Percentiles rank a stretch among this genome's conserved stretches.
These are phyloP conservation scores for Calephelis virginiensis DNA, from an alignment of 1,140 invertebrate species.

Conservation along the genomic window DNA sequence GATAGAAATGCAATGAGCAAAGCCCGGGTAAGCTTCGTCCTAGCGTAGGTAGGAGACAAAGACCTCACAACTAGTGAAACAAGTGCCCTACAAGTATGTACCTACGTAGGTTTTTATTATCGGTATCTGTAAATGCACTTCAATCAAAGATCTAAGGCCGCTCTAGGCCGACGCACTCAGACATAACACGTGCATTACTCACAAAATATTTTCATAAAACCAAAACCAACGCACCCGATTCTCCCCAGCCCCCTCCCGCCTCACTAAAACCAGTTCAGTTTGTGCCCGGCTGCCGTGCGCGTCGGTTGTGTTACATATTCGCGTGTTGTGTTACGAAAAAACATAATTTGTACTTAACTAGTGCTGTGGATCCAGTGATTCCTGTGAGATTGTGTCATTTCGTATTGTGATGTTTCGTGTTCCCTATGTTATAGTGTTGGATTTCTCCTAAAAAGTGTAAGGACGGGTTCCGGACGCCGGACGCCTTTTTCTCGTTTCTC, in stretches of 20 bases:
- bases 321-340: slow-evolving; percentile 68
- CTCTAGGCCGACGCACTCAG: slow-evolving; percentile 68
- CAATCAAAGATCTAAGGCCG: slow-evolving; percentile 68
- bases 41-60: slow-evolving; percentile 50
- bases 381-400: slow-evolving; percentile 69
- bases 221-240: slow-evolving; percentile 68
- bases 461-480: slow-evolving; percentile 59
- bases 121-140: slow-evolving; percentile 51
- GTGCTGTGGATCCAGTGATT: slow-evolving; percentile 65
- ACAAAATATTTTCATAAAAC: slow-evolving; percentile 78
- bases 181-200: slow-evolving; percentile 77
- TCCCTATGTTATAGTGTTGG: slow-evolving; percentile 60
- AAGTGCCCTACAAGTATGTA: slow-evolving; percentile 21
- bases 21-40: slow-evolving; percentile 34
- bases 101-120: slow-evolving; percentile 42
- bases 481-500: slow-evolving; percentile 70
- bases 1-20: slow-evolving; percentile 48
- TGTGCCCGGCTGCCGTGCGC: slow-evolving; percentile 67
- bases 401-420: slow-evolving; percentile 65
- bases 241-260: slow-evolving; percentile 43
- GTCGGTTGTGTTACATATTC: slow-evolving; percentile 50
- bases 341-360: slow-evolving; percentile 67
- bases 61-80: slow-evolving; percentile 37
- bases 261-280: slow-evolving; percentile 74
- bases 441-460: slow-evolving; percentile 68